Base-by-base conservation (phyloP, 2,797 vertebrate genomes). In the Spondyliosoma cantharus region DNA sequence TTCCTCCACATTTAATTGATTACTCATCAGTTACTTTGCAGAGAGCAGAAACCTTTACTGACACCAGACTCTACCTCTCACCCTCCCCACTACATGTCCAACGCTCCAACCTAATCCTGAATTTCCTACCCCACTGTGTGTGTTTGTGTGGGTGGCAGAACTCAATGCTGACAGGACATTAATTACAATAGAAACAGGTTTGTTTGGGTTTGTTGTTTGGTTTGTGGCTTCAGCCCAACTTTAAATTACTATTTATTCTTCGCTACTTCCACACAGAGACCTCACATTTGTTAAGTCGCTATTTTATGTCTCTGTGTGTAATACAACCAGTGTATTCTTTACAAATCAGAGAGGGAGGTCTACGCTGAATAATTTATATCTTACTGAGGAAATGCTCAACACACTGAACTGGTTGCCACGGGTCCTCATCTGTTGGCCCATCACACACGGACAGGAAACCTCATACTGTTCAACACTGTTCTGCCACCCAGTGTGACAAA, bases 301-400 rank as follows among this genome's bases (percentile, higher is more conserved):
- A 45, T 53, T 20, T 29, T 5, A 24, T 32, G 60, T 57, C 63
- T 32, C 42, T 69, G 14, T 46, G 29, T 37, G 71, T 71, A 60
- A 77, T 32, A 42, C 46, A 22, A 20, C 53, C 13, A 14, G 56
- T n/a, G 2, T 69, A 45, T 68, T 70, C 46, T 75, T 70, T 62
- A 63, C 50, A 71, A 87, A 81, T 70, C 50, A 46, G 43, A 60
- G 66, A 74, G 67, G 74, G 70, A 71, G 80, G 80, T 74, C 67
- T 45, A 66, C 27, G 19, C 58, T 90, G 76, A 88, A 87, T 83
- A 77, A 89, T 87, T 87, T 86, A 83, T 63, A 52, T 4, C 53
- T 71, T 27, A 66, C n/a, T 73, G 46, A 60, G 72, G 43, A 56
- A 58, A 61, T 81, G 85, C 65, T 85, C 54, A 75, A 48, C 76